Base-by-base conservation (phyloP, 2,888 invertebrate species). In the Cryptophagus acutangulus region DNA sequence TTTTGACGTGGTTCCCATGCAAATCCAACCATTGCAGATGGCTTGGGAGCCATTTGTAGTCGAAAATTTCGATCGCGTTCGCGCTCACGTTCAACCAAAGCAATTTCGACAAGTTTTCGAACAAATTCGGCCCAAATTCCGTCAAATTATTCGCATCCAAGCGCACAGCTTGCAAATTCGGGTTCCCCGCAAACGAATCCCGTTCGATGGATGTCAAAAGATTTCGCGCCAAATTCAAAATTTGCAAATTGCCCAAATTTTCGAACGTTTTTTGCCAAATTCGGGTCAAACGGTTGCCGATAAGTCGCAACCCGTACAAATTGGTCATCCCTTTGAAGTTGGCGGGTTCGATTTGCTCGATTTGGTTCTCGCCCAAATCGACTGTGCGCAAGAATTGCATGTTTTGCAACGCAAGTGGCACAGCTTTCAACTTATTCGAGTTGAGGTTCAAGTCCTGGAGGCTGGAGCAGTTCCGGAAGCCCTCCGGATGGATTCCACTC, bases 1-100 rank as follows among this genome's bases (percentile, higher is more conserved):
- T 84, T 52, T 76, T 74, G 52, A 93, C 81, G 58, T 80, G 79
- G 71, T 94, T 93, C 67, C 86, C 87, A 66, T 91, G 91, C 61
- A 93, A 74, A 71, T 93, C 92, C 51, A 94, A 72, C 87, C 89
- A 90, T 65, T 89, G 87, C 51, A 93, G 74, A 46, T 83, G 82
- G 56, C 76, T 73, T 9, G 93, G 92, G 49, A 93, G 81, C 53
- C 87, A 78, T 16, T 84, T 78, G 67, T 89, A 93, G 71, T 92
- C 91, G 71, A 93, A 92, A 78, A 85, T 83, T 63, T 84, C 82
- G 62, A 93, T 77, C 66, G 82, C 81, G 75, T 93, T 93, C 73
- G 90, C 90, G 51, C 90, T 90, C 61, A 93, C 84, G 71, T 93
- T 93, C 38, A 93, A 72, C 89, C 89, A 91, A 61, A 89, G 74